A percentile compares a stretch with the other conserved stretches of the same genome.
Evolutionary conservation across 2,113 vertebrate genomes (phyloP).

Genomic region (Muscicapa adusta): DNA sequence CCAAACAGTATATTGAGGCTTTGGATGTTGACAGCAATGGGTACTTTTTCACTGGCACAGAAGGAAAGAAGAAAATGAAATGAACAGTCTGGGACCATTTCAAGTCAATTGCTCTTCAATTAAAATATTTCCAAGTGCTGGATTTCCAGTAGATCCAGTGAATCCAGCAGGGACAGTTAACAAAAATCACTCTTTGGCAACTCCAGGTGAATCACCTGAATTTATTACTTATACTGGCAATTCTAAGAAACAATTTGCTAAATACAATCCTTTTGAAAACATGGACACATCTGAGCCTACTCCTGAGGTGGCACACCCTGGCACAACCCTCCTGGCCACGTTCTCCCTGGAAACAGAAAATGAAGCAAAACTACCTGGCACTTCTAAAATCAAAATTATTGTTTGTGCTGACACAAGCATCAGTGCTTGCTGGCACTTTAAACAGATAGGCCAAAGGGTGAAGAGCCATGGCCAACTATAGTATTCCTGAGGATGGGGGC

Average conservation of each 20-base stretch:
- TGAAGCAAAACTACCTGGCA: neutral
- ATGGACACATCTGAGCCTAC: fast-evolving
- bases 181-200: neutral
- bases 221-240: neutral
- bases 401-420: neutral
- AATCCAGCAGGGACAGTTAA: neutral
- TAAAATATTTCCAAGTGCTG: neutral
- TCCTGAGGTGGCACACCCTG: neutral
- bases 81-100: conserved; percentile 29
- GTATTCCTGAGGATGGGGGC: neutral
- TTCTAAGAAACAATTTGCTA: neutral
- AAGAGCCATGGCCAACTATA: neutral
- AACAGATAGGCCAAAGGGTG: neutral
- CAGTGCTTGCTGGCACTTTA: neutral
- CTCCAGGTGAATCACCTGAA: neutral
- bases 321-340: neutral
- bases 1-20: neutral
- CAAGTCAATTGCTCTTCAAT: conserved; percentile 28
- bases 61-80: conserved; percentile 21
- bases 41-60: conserved; percentile 30
- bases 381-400: neutral
- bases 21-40: neutral
- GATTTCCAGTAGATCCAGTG: neutral
- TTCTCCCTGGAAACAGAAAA: neutral
- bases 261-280: neutral